A percentile compares a stretch with the other conserved stretches of the same genome.
Evolutionary conservation across 2,113 vertebrate genomes (phyloP).

Genomic region (Mustelus asterias): DNA sequence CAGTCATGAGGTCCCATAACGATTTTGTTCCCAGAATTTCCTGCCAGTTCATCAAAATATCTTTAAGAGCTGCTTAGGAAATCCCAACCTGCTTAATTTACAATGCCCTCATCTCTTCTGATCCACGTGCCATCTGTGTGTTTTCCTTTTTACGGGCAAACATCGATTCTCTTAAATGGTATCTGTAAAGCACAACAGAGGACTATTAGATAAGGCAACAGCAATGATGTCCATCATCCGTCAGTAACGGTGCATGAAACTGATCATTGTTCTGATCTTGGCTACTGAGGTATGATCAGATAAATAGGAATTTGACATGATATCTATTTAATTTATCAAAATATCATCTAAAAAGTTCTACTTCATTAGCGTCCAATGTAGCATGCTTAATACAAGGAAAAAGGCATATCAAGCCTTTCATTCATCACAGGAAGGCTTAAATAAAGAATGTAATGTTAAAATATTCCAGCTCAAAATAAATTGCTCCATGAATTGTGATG

Average conservation of each 20-base stretch:
- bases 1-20: not conserved
- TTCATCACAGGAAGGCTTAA: conserved; percentile 6
- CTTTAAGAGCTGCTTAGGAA: not conserved
- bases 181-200: not conserved
- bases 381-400: not conserved
- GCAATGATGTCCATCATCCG: not conserved
- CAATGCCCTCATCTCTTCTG: not conserved
- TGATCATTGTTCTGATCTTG: not conserved
- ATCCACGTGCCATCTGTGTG: not conserved
- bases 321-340: conserved; percentile 22
- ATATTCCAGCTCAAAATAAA: not conserved
- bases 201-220: conserved; percentile 2
- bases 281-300: not conserved
- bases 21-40: not conserved
- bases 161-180: not conserved
- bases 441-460: not conserved
- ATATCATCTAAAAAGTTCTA: not conserved
- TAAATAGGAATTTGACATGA: conserved; percentile 6
- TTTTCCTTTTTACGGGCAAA: not conserved
- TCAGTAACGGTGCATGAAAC: not conserved
- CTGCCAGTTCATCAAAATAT: not conserved
- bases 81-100: not conserved
- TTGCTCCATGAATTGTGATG: not conserved
- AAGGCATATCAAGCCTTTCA: not conserved
- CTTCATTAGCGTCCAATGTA: conserved; percentile 25